These are phyloP conservation scores for Pituophis catenifer DNA, from an alignment of 2,113 vertebrate genomes.

Conservation along the genomic window DNA sequence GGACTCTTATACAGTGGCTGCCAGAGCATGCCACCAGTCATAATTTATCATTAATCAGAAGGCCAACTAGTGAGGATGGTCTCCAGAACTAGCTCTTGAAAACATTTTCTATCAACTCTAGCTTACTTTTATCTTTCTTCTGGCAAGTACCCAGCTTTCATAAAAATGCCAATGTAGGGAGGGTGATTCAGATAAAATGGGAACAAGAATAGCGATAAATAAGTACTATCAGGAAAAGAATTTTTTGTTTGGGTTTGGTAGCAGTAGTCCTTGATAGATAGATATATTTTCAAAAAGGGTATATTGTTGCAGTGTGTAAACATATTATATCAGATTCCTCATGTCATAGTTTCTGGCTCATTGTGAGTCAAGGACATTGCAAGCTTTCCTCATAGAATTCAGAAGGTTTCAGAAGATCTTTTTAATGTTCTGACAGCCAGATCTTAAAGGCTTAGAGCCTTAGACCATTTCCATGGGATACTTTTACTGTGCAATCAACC, in stretches of 20 bases:
- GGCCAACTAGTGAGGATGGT: not conserved
- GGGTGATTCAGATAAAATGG: not conserved
- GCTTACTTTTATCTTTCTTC: not conserved
- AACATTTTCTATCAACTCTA: not conserved
- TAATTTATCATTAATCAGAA: not conserved
- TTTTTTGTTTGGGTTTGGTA: not conserved
- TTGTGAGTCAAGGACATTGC: not conserved
- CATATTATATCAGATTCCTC: not conserved
- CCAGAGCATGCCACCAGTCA: not conserved
- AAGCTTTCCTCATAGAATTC: not conserved
- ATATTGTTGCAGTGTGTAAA: not conserved
- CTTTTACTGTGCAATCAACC: not conserved
- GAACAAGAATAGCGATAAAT: not conserved
- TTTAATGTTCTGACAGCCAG: not conserved
- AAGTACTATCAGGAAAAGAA: not conserved
- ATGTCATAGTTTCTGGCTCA: not conserved
- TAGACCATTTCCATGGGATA: not conserved
- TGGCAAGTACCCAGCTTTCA: not conserved
- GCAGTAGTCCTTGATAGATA: not conserved
- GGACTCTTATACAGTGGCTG: not conserved
- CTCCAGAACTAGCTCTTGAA: not conserved
- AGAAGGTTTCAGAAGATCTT: not conserved
- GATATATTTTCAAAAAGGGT: not conserved
- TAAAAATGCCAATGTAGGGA: not conserved
- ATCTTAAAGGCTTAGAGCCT: not conserved